A percentile compares a stretch with the other conserved stretches of the same genome.
Evolutionary conservation across 2,888 invertebrate species (phyloP).

Genomic region (Noctua comes): DNA sequence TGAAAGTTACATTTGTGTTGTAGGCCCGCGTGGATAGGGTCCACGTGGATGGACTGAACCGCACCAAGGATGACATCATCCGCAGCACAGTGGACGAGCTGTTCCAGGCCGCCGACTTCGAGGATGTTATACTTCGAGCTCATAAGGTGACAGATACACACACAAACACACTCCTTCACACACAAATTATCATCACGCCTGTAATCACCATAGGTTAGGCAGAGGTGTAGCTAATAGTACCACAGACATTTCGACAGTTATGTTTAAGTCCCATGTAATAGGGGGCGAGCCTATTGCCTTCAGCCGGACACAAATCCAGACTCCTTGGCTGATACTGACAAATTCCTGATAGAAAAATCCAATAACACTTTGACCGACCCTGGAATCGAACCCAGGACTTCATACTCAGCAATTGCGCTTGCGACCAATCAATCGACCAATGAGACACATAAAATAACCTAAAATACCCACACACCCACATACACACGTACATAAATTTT

Average conservation of each 20-base stretch:
- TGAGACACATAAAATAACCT: no score
- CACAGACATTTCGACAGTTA: background rate
- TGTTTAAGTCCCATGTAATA: background rate
- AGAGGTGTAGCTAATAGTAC: background rate
- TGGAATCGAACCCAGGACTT: no score
- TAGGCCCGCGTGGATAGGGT: constrained; percentile 96
- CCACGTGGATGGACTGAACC: constrained; percentile 95
- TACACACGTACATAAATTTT: no score
- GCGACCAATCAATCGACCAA: no score
- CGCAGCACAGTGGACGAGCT: constrained; percentile 94
- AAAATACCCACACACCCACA: no score
- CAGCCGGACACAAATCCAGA: background rate
- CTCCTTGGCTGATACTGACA: no score
- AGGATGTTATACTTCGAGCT: constrained; percentile 94
- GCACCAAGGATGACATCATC: constrained; percentile 97
- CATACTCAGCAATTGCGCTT: no score
- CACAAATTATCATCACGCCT: background rate
- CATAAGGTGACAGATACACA: constrained; percentile 87
- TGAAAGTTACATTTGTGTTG: constrained; percentile 33
- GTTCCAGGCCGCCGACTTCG: constrained; percentile 96
- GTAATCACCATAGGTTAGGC: background rate
- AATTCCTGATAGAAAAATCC: no score
- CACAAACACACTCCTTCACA: no score
- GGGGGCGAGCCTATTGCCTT: background rate
- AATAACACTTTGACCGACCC: no score